Evolutionary conservation across 2,113 vertebrate genomes (phyloP).

Genomic region (Ceyx cyanopectus): DNA sequence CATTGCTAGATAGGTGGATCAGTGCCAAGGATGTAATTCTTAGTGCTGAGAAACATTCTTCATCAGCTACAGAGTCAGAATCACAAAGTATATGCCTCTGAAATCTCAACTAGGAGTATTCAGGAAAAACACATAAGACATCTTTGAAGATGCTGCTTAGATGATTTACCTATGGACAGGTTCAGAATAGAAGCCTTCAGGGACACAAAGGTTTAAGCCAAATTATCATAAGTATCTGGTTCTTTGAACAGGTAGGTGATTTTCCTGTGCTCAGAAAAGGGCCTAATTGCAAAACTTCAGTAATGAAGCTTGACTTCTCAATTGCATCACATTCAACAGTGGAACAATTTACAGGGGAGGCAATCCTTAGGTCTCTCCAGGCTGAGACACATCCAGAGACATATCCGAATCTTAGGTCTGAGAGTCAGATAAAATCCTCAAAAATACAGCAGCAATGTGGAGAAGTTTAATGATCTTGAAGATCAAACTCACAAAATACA

Average conservation of each 20-base stretch:
- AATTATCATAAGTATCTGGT: neutral
- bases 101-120: neutral
- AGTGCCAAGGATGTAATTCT: neutral
- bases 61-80: neutral
- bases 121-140: neutral
- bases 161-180: neutral
- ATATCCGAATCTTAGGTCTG: neutral
- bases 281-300: neutral
- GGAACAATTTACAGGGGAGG: neutral
- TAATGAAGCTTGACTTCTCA: neutral
- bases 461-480: neutral
- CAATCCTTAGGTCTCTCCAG: neutral
- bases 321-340: neutral
- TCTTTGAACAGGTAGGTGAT: neutral
- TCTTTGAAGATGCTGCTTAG: neutral
- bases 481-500: neutral
- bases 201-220: neutral
- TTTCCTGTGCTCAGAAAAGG: neutral
- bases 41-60: neutral
- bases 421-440: neutral
- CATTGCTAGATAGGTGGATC: neutral
- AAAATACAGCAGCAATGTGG: neutral
- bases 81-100: neutral
- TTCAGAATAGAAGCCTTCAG: neutral
- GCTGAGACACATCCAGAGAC: neutral